Evolutionary conservation across 2,113 vertebrate species (phyloP).

Genomic region (Brachyistius frenatus): DNA sequence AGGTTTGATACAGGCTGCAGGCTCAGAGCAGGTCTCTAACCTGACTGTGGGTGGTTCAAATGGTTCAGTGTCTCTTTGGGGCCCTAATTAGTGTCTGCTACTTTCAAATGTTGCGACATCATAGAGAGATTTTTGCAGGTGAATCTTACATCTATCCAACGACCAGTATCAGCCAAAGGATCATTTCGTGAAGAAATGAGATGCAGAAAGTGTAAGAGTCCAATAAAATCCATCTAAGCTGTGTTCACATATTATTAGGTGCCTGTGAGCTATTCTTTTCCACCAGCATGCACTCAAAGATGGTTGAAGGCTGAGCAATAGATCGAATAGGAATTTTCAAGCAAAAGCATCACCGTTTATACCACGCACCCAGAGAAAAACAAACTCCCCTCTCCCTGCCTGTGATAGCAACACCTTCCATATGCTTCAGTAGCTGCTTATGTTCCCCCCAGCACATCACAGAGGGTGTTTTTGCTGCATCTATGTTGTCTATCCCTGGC

Average conservation of each 20-base stretch:
- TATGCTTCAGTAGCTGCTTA: constrained; percentile 44
- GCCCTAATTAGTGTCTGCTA: background rate
- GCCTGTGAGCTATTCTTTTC: background rate
- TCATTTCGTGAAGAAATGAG: constrained; percentile 2
- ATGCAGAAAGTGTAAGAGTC: background rate
- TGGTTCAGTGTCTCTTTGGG: background rate
- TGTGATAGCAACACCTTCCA: constrained; percentile 33
- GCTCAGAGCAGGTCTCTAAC: constrained; percentile 2
- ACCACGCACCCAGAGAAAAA: constrained; percentile 33
- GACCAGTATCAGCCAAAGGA: background rate
- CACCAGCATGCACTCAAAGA: background rate
- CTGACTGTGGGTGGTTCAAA: constrained; percentile 12
- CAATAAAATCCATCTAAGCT: constrained; percentile 11
- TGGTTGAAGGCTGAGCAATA: background rate
- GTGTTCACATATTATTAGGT: constrained; percentile 11
- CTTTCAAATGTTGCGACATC: constrained; percentile 1
- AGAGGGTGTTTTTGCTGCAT: constrained; percentile 25
- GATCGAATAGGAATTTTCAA: constrained; percentile 7
- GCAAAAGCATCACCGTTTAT: constrained; percentile 19
- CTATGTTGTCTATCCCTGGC: constrained; percentile 25
- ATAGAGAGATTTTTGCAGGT: background rate
- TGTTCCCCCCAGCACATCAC: constrained; percentile 42
- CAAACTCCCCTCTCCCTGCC: constrained; percentile 28
- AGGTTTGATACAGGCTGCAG: background rate
- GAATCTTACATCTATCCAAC: constrained; percentile 27